phyloP scores from a whole-genome alignment of 2,888 invertebrate species.

The Polydrusus pterygomalis region DNA sequence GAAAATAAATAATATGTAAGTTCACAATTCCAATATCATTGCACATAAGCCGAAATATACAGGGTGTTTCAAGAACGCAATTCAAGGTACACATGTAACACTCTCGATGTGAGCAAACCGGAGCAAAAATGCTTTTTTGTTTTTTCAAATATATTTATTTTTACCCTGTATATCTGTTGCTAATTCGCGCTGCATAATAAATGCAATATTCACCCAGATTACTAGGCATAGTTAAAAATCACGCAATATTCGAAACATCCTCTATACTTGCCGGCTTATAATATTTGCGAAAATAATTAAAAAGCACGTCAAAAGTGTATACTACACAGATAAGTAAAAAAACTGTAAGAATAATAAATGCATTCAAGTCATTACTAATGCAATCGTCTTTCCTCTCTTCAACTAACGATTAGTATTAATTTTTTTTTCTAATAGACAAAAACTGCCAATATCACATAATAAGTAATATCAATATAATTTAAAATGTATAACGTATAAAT shows the following conservation, averaged over 20 bases:
- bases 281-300: background rate
- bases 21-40: conserved; percentile 27
- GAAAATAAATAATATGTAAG: conserved; percentile 27
- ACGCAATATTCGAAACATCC: too few species aligned
- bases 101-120: background rate
- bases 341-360: conserved; percentile 24
- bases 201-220: too few species aligned
- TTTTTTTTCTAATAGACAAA: conserved; percentile 28
- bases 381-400: conserved; percentile 28
- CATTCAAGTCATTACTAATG: conserved; percentile 28
- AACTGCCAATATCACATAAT: conserved; percentile 35
- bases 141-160: background rate
- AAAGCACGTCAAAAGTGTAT: conserved; percentile 27
- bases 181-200: too few species aligned
- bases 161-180: background rate
- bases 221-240: too few species aligned
- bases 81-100: background rate
- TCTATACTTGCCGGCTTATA: too few species aligned
- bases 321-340: conserved; percentile 17
- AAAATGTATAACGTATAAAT: conserved; percentile 27
- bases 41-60: conserved; percentile 13
- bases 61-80: conserved; percentile 2
- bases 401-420: conserved; percentile 14
- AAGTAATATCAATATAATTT: conserved; percentile 41
- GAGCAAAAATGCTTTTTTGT: too few species aligned